Percentiles rank a stretch among this genome's conserved stretches.
phyloP scores from a whole-genome alignment of 2,888 invertebrate species.

The Isoperla grammatica region DNA sequence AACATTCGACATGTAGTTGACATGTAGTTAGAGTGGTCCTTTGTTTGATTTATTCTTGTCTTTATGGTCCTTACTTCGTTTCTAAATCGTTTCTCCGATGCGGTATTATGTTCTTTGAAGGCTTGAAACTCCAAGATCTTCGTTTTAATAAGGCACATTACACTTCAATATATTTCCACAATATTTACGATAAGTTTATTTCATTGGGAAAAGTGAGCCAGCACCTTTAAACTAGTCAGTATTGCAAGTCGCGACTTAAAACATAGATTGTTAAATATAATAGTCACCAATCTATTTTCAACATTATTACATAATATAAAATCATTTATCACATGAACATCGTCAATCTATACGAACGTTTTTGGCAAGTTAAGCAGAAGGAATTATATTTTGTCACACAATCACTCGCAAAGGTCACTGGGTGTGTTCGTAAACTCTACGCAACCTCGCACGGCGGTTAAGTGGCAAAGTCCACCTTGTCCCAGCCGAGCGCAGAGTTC shows the following conservation, averaged over 20 bases:
- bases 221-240: conserved; percentile 6
- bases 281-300: not conserved
- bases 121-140: not conserved
- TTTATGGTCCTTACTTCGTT: conserved; percentile 20
- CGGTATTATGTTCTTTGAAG: not conserved
- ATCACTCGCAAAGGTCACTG: not conserved
- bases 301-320: not conserved
- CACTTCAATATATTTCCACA: not conserved
- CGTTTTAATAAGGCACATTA: conserved; percentile 19
- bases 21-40: conserved; percentile 20
- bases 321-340: conserved; percentile 1
- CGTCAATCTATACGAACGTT: conserved; percentile 1
- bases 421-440: not conserved
- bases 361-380: conserved; percentile 10
- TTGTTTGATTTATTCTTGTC: conserved; percentile 18
- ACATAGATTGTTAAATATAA: not conserved
- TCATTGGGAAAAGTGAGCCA: conserved; percentile 11
- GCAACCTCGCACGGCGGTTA: conserved; percentile 39
- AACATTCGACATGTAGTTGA: not conserved
- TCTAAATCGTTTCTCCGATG: not conserved
- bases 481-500: conserved; percentile 60
- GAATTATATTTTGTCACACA: conserved; percentile 1
- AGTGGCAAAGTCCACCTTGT: conserved; percentile 68
- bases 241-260: not conserved
- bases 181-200: not conserved